Conservation (phyloP, 2,888 invertebrate genomes). For the Rhingia rostrata region DNA sequence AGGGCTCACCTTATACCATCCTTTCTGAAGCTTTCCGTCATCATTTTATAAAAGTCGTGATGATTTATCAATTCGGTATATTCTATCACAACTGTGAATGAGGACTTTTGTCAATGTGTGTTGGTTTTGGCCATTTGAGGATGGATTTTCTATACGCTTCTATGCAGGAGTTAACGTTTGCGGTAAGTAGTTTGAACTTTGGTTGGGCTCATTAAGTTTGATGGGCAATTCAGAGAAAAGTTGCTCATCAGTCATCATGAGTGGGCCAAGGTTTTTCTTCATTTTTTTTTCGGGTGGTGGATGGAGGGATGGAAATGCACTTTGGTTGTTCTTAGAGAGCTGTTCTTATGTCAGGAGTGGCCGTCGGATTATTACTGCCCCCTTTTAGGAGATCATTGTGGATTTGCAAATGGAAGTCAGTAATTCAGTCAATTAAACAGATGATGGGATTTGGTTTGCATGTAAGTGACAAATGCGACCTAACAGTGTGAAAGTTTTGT, state of each 20-base stretch:
- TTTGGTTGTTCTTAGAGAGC: conserved; percentile 5
- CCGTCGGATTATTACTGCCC: too few relatives aligned
- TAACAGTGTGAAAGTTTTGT: too few relatives aligned
- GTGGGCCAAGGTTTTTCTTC: conserved; percentile 36
- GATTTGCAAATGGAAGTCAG: too few relatives aligned
- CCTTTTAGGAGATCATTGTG: too few relatives aligned
- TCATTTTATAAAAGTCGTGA: conserved; percentile 62
- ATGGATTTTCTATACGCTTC: conserved; percentile 17
- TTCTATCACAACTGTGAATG: conserved; percentile 28
- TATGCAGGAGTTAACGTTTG: conserved; percentile 14
- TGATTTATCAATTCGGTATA: conserved; percentile 71
- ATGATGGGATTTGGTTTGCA: too few relatives aligned
- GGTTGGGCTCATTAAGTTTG: conserved; percentile 37
- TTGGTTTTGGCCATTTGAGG: background rate
- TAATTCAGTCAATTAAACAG: too few relatives aligned
- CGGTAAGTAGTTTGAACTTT: conserved; percentile 56
- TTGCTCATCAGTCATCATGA: conserved; percentile 7
- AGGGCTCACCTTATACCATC: conserved; percentile 29
- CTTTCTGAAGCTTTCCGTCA: background rate
- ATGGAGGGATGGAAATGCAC: conserved; percentile 24
- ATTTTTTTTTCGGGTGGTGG: too few relatives aligned
- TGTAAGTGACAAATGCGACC: too few relatives aligned
- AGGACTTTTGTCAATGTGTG: conserved; percentile 13
- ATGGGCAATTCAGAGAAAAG: conserved; percentile 14
- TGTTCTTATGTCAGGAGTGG: too few relatives aligned